Conservation (phyloP, 2,888 invertebrate species). For the Oasisia sp. region DNA sequence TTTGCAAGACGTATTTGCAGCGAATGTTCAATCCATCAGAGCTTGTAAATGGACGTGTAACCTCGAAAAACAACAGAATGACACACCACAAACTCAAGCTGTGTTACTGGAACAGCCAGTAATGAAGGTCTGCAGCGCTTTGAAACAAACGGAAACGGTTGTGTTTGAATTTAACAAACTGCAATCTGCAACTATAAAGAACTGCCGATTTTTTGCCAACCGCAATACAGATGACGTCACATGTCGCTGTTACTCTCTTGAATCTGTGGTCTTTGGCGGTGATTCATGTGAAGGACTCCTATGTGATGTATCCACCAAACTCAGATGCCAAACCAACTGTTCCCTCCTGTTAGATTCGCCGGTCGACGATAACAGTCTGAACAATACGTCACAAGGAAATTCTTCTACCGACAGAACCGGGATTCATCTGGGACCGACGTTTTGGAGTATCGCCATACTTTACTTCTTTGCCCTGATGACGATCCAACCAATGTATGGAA, state of each 20-base stretch:
- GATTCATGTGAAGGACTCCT: not conserved
- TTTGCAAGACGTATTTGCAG: not conserved
- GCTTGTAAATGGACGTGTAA: not conserved
- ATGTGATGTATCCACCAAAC: not conserved
- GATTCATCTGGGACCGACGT: slow-evolving; percentile 59
- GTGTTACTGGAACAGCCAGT: not conserved
- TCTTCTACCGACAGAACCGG: not conserved
- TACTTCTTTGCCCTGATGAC: slow-evolving; percentile 84
- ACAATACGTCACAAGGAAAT: not conserved
- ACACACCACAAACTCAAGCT: not conserved
- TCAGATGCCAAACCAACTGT: not conserved
- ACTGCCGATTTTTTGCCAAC: not conserved
- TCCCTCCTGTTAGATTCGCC: not conserved
- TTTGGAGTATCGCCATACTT: slow-evolving; percentile 84
- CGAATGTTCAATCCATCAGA: not conserved
- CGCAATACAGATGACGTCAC: not conserved
- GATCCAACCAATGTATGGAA: slow-evolving; percentile 84
- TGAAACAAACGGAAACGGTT: not conserved
- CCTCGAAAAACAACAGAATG: not conserved
- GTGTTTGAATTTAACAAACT: not conserved
- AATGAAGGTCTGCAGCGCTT: not conserved
- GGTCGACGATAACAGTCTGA: no score
- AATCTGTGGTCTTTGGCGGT: not conserved
- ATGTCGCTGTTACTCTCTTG: not conserved
- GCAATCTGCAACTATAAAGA: not conserved